Percentiles rank a stretch among this genome's conserved stretches.
Conservation (phyloP, 2,113 vertebrate genomes). For the Aphyosemion australe region DNA sequence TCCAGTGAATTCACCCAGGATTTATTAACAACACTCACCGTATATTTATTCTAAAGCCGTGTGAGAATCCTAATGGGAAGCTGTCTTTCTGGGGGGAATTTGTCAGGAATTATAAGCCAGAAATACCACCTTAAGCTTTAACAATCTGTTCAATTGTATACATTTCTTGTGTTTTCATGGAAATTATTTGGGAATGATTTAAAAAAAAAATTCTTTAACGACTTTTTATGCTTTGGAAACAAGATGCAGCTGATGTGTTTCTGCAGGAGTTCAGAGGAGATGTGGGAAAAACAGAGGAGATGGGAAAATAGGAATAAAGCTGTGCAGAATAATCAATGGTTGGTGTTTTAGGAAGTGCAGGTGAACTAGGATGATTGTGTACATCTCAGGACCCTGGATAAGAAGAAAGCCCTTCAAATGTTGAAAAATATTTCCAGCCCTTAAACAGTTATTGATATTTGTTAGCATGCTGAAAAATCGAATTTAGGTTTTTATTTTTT, state of each 20-base stretch:
- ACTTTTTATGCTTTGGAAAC: background rate
- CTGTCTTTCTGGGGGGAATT: background rate
- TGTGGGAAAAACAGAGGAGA: slow-evolving; percentile 11
- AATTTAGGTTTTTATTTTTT: too few relatives aligned
- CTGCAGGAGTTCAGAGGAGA: slow-evolving; percentile 1
- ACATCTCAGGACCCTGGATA: too few relatives aligned
- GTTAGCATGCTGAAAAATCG: too few relatives aligned
- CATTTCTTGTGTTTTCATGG: background rate
- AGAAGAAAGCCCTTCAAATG: too few relatives aligned
- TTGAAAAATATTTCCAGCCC: too few relatives aligned
- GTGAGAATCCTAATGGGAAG: too few relatives aligned
- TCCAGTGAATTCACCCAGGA: background rate
- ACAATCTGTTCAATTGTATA: background rate
- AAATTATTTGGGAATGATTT: background rate
- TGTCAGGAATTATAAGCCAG: background rate
- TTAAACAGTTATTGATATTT: too few relatives aligned
- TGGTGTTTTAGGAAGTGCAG: background rate
- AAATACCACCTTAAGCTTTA: background rate
- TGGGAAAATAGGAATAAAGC: background rate
- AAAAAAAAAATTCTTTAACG: background rate
- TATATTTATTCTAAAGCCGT: background rate
- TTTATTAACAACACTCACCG: background rate
- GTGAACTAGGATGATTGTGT: too few relatives aligned
- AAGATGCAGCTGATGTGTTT: background rate
- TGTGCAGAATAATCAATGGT: background rate